phyloP scores from a whole-genome alignment of 2,113 vertebrate genomes.

The Ahaetulla prasina region DNA sequence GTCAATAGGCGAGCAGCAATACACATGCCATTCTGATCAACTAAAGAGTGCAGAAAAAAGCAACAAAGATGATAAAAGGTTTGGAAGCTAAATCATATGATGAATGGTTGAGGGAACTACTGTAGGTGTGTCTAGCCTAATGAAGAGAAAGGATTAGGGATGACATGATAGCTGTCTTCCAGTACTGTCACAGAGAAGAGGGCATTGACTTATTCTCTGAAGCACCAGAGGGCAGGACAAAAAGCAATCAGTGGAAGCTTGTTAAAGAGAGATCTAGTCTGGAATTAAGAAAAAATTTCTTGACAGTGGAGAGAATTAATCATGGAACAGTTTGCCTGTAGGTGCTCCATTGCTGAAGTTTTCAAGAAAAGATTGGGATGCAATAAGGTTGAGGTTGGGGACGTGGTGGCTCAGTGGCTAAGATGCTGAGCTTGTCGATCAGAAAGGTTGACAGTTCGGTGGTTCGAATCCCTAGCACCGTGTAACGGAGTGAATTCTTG shows the following conservation, averaged over 20 bases:
- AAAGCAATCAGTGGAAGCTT: not conserved
- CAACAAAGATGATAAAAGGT: not conserved
- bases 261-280: not conserved
- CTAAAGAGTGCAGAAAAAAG: not conserved
- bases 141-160: not conserved
- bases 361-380: not conserved
- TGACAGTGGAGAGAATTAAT: not conserved
- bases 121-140: not conserved
- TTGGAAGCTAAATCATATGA: not conserved
- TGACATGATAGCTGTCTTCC: not conserved
- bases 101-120: not conserved
- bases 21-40: not conserved
- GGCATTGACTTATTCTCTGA: not conserved
- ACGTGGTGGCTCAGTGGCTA: too few relatives aligned
- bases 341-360: not conserved
- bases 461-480: too few relatives aligned
- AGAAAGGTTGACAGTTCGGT: too few relatives aligned
- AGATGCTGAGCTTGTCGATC: too few relatives aligned
- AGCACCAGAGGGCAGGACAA: not conserved
- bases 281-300: not conserved
- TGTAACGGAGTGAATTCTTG: too few relatives aligned
- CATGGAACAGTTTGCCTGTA: not conserved
- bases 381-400: not conserved
- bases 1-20: not conserved
- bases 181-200: not conserved